Evolutionary conservation across 2,113 vertebrate genomes (phyloP), one percentile per base, ranked within the genome.

Genomic region (Oostethus manadensis): DNA sequence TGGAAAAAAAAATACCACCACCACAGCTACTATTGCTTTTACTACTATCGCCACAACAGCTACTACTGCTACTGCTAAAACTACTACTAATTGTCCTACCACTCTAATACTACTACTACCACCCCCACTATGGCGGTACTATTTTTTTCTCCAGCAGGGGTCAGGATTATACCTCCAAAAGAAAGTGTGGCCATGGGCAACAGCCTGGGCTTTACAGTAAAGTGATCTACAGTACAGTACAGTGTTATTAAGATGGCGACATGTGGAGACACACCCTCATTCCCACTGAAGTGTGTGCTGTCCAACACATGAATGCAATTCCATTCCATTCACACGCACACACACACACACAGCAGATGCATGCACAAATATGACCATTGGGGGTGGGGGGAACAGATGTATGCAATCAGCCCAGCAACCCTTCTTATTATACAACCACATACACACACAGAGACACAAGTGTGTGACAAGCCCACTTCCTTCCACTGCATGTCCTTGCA

Each of bases 201-300:
- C 65, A 17, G 22, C 51, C 5, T 20, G 20, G 35, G 10, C 8
- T 42, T 42, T 42, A 58, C 58, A 49, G 76, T 73, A 84, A 84
- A 55, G 56, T 44, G 66, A 88, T 73, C 73, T 74, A 48, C 70
- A 57, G 62, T 40, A 70, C 38, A 42, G 38, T 42, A 42, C 38
- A 6, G 51, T 18, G 26, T 53, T 73, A 84, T 80, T 71, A 53
- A 74, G 69, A 66, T 66, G 66, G 46, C 74, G 62, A 79, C 70
- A 81, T 33, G 68, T 29, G 58, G 73, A 79, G 77, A 76, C 84
- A 82, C 87, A 82, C 79, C 79, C 82, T 73, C 60, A 43, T 60
- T 60, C 69, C 80, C 67, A 63, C 59, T 44, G 44, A 46, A 14
- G 38, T 13, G 22, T 40, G 18, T 68, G 58, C 70, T 77, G 58